phyloP scores from a whole-genome alignment of 2,888 invertebrate genomes.

The Euphydryas editha region DNA sequence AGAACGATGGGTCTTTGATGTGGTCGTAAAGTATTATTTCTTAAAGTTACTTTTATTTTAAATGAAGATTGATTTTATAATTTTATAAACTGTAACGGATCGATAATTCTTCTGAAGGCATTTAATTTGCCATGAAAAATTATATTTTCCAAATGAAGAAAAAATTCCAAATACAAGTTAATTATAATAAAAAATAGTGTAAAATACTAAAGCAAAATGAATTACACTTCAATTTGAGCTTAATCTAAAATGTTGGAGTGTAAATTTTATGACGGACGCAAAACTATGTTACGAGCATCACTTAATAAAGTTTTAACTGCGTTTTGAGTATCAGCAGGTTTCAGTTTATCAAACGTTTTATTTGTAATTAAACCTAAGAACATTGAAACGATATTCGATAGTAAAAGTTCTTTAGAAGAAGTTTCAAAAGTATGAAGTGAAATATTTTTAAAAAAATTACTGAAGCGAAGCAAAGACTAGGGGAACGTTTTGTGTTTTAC shows the following conservation, averaged over 20 bases:
- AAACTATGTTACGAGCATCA: not conserved
- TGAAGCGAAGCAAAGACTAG: slow-evolving; percentile 4
- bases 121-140: not conserved
- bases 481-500: slow-evolving; percentile 18
- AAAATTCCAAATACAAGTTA: not conserved
- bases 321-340: not conserved
- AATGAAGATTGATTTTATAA: not conserved
- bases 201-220: not conserved
- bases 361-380: not conserved
- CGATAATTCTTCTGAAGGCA: not conserved
- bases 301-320: not conserved
- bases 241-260: not conserved
- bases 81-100: not conserved
- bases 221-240: not conserved
- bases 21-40: not conserved
- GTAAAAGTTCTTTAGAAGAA: not conserved
- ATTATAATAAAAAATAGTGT: not conserved
- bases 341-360: not conserved
- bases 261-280: not conserved
- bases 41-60: not conserved
- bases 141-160: not conserved
- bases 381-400: not conserved
- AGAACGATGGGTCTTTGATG: slow-evolving; percentile 12
- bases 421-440: not conserved
- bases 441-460: slow-evolving; percentile 1